Evolutionary conservation across 2,113 vertebrate genomes (phyloP).

Genomic region (Lepisosteus oculatus): DNA sequence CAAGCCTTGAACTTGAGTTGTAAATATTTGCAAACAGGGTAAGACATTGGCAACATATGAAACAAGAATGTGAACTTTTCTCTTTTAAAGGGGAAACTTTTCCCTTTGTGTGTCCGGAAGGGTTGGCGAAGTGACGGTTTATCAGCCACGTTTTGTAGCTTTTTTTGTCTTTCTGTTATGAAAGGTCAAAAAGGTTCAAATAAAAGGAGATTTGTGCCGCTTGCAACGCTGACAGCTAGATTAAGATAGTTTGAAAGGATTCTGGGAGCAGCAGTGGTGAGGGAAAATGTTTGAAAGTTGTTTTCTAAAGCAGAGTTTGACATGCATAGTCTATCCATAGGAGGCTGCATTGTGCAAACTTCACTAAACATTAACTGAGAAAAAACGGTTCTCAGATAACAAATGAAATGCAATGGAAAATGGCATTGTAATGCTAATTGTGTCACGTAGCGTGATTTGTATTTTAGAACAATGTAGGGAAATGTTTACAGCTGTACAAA

Average conservation of each 20-base stretch:
- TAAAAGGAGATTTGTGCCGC: neutral
- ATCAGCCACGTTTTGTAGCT: neutral
- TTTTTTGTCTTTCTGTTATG: neutral
- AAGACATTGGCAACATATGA: neutral
- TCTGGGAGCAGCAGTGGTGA: neutral
- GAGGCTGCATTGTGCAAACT: neutral
- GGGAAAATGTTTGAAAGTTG: neutral
- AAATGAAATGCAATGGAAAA: neutral
- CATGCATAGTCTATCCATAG: neutral
- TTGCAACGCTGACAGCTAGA: neutral
- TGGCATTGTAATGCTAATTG: neutral
- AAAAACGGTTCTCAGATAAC: neutral
- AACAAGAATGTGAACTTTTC: neutral
- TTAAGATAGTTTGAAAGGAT: neutral
- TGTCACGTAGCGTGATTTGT: neutral
- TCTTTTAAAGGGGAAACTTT: neutral
- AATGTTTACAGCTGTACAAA: conserved; percentile 4
- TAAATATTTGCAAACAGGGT: neutral
- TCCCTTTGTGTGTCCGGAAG: neutral
- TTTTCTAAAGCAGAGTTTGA: neutral
- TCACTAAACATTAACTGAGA: neutral
- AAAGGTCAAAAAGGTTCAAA: neutral
- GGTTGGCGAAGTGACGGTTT: neutral
- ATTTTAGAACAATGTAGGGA: conserved; percentile 1
- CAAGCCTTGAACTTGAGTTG: conserved; percentile 14